Evolutionary conservation across 2,797 vertebrate genomes (phyloP).

Genomic region (Danio jaintianensis): DNA sequence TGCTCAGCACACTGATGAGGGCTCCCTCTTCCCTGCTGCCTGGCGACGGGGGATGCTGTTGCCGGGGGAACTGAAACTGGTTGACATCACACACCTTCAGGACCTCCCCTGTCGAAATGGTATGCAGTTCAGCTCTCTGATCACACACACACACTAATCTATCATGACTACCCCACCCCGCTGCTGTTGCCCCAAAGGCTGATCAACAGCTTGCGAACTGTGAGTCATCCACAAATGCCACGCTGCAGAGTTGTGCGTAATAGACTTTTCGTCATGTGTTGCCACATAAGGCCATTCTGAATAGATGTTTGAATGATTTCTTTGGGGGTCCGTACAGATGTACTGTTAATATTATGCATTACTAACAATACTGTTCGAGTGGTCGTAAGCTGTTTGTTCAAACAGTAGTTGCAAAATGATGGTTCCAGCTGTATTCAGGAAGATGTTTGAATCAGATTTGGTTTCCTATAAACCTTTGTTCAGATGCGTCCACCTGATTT

Average conservation of each 20-base stretch:
- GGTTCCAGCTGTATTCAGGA: background rate
- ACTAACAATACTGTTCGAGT: background rate
- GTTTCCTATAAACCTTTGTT: constrained; percentile 39
- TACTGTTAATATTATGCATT: background rate
- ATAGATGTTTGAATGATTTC: constrained; percentile 35
- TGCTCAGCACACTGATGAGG: constrained; percentile 64
- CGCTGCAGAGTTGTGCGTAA: constrained; percentile 12
- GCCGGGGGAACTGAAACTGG: constrained; percentile 68
- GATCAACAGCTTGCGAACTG: constrained; percentile 15
- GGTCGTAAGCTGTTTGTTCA: background rate
- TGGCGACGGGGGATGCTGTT: constrained; percentile 71
- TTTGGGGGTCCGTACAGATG: background rate
- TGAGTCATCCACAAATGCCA: constrained; percentile 53
- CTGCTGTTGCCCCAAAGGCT: constrained; percentile 12
- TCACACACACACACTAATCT: constrained; percentile 20
- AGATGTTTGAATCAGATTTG: background rate
- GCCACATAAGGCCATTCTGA: constrained; percentile 16
- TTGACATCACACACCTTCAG: constrained; percentile 68
- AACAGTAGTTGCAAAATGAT: background rate
- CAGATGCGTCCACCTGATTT: constrained; percentile 46
- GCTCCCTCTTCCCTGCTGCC: constrained; percentile 65
- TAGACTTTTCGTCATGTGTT: constrained; percentile 13
- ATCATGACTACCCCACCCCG: constrained; percentile 15
- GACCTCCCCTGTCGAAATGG: constrained; percentile 60
- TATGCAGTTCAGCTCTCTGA: constrained; percentile 4